These are phyloP conservation scores for Morinoia aosen DNA, from an alignment of 2,888 invertebrate genomes.

Conservation along the genomic window DNA sequence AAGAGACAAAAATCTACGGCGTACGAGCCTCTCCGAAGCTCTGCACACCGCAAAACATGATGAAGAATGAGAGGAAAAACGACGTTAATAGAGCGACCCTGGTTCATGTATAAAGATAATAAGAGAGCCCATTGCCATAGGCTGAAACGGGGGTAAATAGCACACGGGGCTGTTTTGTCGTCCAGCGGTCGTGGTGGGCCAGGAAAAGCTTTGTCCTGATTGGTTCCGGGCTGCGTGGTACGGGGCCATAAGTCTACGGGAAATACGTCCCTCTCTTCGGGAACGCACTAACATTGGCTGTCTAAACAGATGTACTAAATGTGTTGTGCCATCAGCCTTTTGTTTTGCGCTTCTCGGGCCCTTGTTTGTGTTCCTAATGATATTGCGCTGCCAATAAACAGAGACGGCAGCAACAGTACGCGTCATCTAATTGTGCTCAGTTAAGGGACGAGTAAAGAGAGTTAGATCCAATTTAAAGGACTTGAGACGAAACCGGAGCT, in stretches of 20 bases:
- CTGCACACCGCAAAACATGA: not conserved
- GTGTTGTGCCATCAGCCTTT: slow-evolving; percentile 8
- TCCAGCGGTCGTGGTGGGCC: not conserved
- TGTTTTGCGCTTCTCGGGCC: not conserved
- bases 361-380: not conserved
- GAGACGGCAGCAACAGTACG: not conserved
- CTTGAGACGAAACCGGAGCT: not conserved
- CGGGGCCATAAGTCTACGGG: not conserved
- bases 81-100: not conserved
- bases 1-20: no score
- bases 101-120: not conserved
- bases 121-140: slow-evolving; percentile 12
- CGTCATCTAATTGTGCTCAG: not conserved
- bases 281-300: slow-evolving; percentile 5
- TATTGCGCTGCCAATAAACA: not conserved
- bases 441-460: not conserved
- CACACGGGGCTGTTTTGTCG: not conserved
- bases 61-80: not conserved
- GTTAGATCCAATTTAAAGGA: not conserved
- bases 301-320: not conserved
- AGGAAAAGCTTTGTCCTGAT: not conserved
- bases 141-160: not conserved
- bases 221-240: not conserved
- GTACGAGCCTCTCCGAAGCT: not conserved
- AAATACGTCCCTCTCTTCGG: slow-evolving; percentile 30